Conservation (phyloP, 2,888 invertebrate species). For the Drosophila acutilabella region DNA sequence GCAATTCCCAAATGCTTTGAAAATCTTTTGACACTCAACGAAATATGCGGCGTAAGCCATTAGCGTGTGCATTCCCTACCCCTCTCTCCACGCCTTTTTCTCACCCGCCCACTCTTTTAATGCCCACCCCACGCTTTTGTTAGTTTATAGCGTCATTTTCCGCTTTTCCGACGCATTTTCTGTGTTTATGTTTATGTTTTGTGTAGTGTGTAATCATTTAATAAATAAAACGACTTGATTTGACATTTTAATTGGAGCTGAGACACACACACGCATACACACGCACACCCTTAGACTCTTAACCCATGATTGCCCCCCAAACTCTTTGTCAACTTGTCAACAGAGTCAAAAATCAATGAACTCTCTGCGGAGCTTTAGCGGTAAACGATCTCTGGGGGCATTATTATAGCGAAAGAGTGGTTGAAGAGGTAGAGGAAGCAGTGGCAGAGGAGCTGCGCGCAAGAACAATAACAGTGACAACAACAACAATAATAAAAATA, state of each 20-base stretch:
- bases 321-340: constrained; percentile 33
- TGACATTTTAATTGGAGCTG: constrained; percentile 78
- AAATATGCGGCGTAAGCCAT: constrained; percentile 41
- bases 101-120: background rate
- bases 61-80: constrained; percentile 10
- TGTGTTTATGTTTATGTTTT: constrained; percentile 39
- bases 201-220: constrained; percentile 66
- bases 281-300: background rate
- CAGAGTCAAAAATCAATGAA: constrained; percentile 73
- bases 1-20: constrained; percentile 32
- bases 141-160: constrained; percentile 18
- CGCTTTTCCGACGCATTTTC: background rate
- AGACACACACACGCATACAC: constrained; percentile 47
- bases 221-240: constrained; percentile 76
- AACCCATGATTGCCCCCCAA: background rate
- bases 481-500: constrained; percentile 5
- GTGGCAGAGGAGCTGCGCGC: background rate
- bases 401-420: constrained; percentile 44
- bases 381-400: constrained; percentile 66
- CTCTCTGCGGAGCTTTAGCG: constrained; percentile 65
- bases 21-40: constrained; percentile 44
- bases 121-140: background rate
- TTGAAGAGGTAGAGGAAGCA: background rate
- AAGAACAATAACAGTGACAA: constrained; percentile 1
- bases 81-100: background rate